These are phyloP conservation scores for Spodoptera exigua DNA, from an alignment of 2,888 invertebrate genomes.

Conservation along the genomic window DNA sequence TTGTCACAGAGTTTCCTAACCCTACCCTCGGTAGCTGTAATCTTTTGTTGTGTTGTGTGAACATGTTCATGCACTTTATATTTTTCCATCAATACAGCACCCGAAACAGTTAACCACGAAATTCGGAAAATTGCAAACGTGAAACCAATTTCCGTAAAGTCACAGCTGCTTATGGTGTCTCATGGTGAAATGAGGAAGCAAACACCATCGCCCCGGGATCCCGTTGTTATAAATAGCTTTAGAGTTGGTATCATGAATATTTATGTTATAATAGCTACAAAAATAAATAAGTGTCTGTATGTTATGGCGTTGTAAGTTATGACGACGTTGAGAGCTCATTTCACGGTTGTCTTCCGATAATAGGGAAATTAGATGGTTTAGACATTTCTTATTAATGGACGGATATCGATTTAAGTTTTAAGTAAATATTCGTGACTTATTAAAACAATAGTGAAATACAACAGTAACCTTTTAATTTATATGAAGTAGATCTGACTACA, in stretches of 20 bases:
- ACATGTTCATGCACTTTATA: constrained; percentile 1
- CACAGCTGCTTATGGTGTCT: constrained; percentile 42
- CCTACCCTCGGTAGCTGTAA: too few species aligned
- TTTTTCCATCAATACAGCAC: neutral
- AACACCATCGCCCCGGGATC: constrained; percentile 19
- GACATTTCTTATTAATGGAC: constrained; percentile 23
- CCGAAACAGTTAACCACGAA: constrained; percentile 19
- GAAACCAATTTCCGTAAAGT: constrained; percentile 57
- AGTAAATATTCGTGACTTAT: too few species aligned
- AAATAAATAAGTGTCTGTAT: constrained; percentile 51
- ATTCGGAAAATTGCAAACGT: constrained; percentile 53
- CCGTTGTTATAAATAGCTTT: constrained; percentile 41
- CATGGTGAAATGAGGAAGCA: constrained; percentile 34
- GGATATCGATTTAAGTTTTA: constrained; percentile 16
- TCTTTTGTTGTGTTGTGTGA: too few species aligned
- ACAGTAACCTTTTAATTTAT: neutral
- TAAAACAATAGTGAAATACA: too few species aligned
- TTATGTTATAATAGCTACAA: constrained; percentile 30
- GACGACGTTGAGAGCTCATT: constrained; percentile 48
- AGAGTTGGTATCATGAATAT: constrained; percentile 47
- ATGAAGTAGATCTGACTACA: neutral
- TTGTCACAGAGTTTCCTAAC: too few species aligned
- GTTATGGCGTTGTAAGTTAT: constrained; percentile 40
- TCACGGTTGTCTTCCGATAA: constrained; percentile 36
- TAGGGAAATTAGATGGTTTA: constrained; percentile 43